Conservation (phyloP, 2,113 vertebrate species). For the Callipepla squamata region DNA sequence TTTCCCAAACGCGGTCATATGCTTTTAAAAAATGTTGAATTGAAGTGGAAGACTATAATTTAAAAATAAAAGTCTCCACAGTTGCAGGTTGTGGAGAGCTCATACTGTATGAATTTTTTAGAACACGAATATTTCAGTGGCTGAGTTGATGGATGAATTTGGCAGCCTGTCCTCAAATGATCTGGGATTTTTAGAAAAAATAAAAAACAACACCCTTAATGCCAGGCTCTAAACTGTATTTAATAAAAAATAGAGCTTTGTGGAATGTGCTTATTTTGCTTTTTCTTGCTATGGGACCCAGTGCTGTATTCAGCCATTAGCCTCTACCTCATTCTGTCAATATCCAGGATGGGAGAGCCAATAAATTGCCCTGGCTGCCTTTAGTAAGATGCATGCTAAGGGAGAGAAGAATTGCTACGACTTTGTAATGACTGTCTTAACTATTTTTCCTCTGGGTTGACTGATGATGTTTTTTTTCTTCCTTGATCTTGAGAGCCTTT, state of each 20-base stretch:
- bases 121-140: conserved; percentile 54
- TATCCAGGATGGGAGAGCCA: background rate
- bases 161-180: conserved; percentile 64
- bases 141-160: conserved; percentile 67
- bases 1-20: background rate
- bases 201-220: conserved; percentile 51
- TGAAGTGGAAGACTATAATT: conserved; percentile 34
- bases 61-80: conserved; percentile 48
- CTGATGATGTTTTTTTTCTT: background rate
- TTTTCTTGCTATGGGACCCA: background rate
- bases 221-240: conserved; percentile 54
- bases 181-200: conserved; percentile 67
- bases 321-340: conserved; percentile 56
- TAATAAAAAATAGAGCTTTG: conserved; percentile 61
- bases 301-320: conserved; percentile 42
- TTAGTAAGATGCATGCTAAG: background rate
- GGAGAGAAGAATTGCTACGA: background rate
- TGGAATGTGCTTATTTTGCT: conserved; percentile 62
- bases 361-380: background rate
- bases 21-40: background rate
- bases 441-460: background rate
- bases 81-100: conserved; percentile 47
- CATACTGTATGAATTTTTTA: conserved; percentile 62
- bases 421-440: background rate
- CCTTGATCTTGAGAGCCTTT: background rate